These are phyloP conservation scores for Probaryconus sp. DNA, from an alignment of 1,140 invertebrate species.

Conservation along the genomic window DNA sequence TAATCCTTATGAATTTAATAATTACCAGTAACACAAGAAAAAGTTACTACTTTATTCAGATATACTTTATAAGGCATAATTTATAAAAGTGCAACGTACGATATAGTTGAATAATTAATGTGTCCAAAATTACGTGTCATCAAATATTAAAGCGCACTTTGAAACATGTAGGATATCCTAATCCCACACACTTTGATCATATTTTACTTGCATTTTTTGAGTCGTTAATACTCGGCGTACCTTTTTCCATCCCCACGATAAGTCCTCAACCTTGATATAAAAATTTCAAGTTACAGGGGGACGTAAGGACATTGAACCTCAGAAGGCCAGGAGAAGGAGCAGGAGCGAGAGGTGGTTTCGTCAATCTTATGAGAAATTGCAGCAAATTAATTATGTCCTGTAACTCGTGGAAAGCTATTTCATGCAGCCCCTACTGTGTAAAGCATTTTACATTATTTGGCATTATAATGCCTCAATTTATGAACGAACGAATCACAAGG, in stretches of 20 bases:
- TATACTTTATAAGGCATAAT: too few species aligned
- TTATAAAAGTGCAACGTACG: constrained; percentile 34
- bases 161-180: constrained; percentile 30
- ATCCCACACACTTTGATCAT: constrained; percentile 58
- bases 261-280: constrained; percentile 40
- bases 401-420: too few species aligned
- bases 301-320: constrained; percentile 53
- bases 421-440: too few species aligned
- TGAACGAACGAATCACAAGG: too few species aligned
- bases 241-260: constrained; percentile 34
- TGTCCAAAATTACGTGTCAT: constrained; percentile 43
- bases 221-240: constrained; percentile 48
- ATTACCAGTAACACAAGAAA: constrained; percentile 20
- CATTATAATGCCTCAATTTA: too few species aligned
- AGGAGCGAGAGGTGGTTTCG: constrained; percentile 1
- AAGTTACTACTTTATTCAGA: too few species aligned
- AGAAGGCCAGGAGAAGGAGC: too few species aligned
- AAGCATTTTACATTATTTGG: too few species aligned
- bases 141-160: constrained; percentile 52
- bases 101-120: constrained; percentile 48
- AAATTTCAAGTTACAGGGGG: constrained; percentile 40
- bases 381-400: constrained; percentile 49
- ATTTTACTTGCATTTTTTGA: constrained; percentile 59
- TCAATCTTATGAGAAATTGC: constrained; percentile 38
- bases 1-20: too few species aligned